phyloP scores from a whole-genome alignment of 2,797 vertebrate genomes.

The Heliangelus exortis region DNA sequence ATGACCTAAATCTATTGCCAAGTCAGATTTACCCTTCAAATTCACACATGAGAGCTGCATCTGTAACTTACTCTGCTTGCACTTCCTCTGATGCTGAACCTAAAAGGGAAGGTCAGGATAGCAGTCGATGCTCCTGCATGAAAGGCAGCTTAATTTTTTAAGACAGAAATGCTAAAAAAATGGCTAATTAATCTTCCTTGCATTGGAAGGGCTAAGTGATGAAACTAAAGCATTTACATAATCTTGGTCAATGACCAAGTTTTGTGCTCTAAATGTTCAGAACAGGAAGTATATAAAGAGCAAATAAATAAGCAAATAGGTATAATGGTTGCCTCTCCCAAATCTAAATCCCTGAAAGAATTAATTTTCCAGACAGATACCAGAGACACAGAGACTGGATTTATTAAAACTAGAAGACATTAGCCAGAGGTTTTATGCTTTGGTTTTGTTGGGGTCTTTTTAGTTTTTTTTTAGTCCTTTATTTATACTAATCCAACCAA shows the following conservation, averaged over 20 bases:
- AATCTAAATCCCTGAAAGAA: neutral
- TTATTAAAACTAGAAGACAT: neutral
- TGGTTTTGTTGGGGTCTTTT: neutral
- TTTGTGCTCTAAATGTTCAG: neutral
- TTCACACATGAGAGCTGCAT: constrained; percentile 5
- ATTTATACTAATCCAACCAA: neutral
- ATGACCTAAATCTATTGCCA: constrained; percentile 47
- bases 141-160: neutral
- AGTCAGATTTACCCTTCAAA: constrained; percentile 55
- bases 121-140: neutral
- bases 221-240: neutral
- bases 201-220: neutral
- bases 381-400: neutral
- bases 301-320: neutral
- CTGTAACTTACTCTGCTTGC: neutral
- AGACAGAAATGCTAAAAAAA: neutral
- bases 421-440: neutral
- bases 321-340: neutral
- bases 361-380: neutral
- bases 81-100: constrained; percentile 6
- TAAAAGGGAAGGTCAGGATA: constrained; percentile 31
- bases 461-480: neutral
- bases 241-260: neutral
- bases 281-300: neutral
- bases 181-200: neutral